Conservation (phyloP, 2,113 vertebrate species). For the Nanorana parkeri region DNA sequence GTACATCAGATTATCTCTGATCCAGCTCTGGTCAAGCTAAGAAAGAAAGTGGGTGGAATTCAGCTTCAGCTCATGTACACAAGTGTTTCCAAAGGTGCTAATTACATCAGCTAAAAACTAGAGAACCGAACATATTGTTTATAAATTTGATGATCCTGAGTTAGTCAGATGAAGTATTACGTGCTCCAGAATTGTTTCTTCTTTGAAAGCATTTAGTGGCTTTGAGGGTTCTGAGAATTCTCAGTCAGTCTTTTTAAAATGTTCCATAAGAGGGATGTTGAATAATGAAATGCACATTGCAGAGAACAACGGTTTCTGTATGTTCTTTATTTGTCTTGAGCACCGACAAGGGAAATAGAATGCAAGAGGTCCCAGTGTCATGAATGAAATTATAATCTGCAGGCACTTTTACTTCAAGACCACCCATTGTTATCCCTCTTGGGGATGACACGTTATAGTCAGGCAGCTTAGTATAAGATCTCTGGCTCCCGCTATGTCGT, state of each 20-base stretch:
- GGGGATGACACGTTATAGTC: background rate
- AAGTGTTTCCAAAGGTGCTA: background rate
- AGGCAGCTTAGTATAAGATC: background rate
- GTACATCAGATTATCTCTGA: too few relatives aligned
- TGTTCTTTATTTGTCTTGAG: slow-evolving; percentile 28
- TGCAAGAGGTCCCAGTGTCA: slow-evolving; percentile 5
- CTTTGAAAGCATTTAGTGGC: background rate
- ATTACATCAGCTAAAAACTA: background rate
- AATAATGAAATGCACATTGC: slow-evolving; percentile 34
- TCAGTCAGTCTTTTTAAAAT: background rate
- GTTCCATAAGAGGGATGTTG: slow-evolving; percentile 2
- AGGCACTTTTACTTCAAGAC: background rate
- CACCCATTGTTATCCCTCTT: slow-evolving; percentile 2
- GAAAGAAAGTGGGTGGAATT: too few relatives aligned
- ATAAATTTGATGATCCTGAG: slow-evolving; percentile 22
- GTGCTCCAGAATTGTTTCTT: background rate
- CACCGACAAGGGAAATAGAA: background rate
- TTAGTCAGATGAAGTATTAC: background rate
- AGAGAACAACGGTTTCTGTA: background rate
- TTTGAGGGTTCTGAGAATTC: background rate
- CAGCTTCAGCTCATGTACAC: background rate
- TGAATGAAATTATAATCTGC: slow-evolving; percentile 4
- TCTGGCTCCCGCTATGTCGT: too few relatives aligned
- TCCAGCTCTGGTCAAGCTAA: too few relatives aligned
- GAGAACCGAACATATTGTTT: slow-evolving; percentile 10